Conservation (phyloP, 23 tunicate genomes). For the Trididemnum clinides region DNA sequence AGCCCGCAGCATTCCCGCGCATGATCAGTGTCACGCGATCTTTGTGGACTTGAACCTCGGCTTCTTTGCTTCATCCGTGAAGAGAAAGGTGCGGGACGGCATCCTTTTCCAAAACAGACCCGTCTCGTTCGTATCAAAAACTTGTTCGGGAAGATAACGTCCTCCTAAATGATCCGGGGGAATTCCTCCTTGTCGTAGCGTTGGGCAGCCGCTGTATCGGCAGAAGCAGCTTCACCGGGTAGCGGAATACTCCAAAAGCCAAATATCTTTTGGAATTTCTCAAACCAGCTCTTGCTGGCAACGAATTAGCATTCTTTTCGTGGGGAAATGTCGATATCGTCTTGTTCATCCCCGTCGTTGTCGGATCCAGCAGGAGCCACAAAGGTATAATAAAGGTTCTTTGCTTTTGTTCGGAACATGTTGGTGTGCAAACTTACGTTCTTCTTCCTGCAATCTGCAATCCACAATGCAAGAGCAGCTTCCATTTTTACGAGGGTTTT, state of each 20-base stretch:
- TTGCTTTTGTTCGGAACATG: not conserved
- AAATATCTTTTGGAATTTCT: not conserved
- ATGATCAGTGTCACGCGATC: not conserved
- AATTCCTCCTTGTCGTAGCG: not conserved
- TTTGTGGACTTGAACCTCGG: not conserved
- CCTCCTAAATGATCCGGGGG: not conserved
- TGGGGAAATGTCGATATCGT: not conserved
- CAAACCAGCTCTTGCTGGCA: no score
- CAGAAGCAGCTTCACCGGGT: not conserved
- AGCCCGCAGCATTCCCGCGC: not conserved
- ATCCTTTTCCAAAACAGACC: not conserved
- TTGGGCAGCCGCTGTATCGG: not conserved
- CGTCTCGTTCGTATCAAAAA: not conserved
- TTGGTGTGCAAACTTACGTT: not conserved
- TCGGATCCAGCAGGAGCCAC: not conserved
- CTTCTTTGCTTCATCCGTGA: not conserved
- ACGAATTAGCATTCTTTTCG: not conserved
- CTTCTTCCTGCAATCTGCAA: no score
- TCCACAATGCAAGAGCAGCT: no score
- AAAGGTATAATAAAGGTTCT: not conserved
- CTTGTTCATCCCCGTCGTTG: not conserved
- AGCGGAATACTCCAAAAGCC: not conserved
- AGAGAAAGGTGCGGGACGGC: not conserved
- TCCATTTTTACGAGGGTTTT: not conserved
- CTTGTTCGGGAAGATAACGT: not conserved